Evolutionary conservation across 2,113 vertebrate species (phyloP).

Genomic region (Triplophysa rosa): DNA sequence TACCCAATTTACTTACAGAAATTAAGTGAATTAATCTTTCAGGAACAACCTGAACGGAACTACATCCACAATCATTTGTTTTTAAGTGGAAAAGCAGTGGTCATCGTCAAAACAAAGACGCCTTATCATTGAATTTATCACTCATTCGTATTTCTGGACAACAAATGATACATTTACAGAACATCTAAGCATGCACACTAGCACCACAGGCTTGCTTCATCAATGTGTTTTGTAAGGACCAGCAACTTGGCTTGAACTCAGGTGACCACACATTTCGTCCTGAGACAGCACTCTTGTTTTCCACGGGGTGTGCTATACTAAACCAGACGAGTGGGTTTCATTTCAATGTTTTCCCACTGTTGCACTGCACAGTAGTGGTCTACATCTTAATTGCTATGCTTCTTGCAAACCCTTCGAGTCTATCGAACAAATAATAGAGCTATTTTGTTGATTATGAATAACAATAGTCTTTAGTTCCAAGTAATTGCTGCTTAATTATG

Average conservation of each 20-base stretch:
- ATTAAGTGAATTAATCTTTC: conserved; percentile 53
- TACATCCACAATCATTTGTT: conserved; percentile 1
- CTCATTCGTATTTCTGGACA: background rate
- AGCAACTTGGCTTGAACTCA: conserved; percentile 36
- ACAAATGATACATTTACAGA: background rate
- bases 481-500: background rate
- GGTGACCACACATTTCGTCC: conserved; percentile 23
- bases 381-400: conserved; percentile 4
- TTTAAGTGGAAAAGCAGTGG: background rate
- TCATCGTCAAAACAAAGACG: background rate
- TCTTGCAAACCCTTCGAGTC: conserved; percentile 1
- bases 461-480: background rate
- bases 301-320: conserved; percentile 4
- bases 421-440: background rate
- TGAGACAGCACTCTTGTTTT: conserved; percentile 37
- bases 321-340: conserved; percentile 22
- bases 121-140: background rate
- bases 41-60: conserved; percentile 10
- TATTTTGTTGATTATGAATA: conserved; percentile 16
- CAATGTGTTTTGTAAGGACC: conserved; percentile 28
- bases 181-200: background rate
- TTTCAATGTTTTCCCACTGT: conserved; percentile 17
- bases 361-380: background rate
- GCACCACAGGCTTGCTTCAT: background rate
- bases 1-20: conserved; percentile 47